phyloP scores from a whole-genome alignment of 1,140 invertebrate genomes.

The Cydia strobilella region DNA sequence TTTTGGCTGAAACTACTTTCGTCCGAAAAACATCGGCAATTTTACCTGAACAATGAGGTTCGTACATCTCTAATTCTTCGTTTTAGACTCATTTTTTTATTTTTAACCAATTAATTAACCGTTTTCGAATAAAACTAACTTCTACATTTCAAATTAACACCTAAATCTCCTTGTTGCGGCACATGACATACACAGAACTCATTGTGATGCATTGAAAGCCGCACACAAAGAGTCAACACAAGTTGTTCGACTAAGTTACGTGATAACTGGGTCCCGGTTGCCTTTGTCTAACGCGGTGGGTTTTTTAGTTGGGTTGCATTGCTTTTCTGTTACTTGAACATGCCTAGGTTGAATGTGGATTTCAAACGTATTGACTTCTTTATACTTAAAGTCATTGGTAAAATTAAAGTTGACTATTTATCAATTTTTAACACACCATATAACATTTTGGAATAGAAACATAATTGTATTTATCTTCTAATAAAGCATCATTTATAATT shows the following conservation, averaged over 20 bases:
- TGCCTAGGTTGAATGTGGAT: neutral
- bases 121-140: neutral
- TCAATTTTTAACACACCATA: no score
- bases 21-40: no score
- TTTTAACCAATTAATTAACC: neutral
- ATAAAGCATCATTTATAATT: no score
- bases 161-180: slow-evolving; percentile 18
- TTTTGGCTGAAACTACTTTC: no score
- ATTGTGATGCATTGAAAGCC: slow-evolving; percentile 18
- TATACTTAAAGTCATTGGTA: neutral
- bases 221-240: slow-evolving; percentile 20
- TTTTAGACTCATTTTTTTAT: no score
- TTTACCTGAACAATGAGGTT: no score
- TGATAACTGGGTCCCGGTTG: slow-evolving; percentile 11
- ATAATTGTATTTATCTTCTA: no score
- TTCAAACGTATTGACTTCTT: neutral
- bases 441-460: no score
- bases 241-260: slow-evolving; percentile 16
- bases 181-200: slow-evolving; percentile 9
- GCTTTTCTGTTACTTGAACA: slow-evolving; percentile 7
- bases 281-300: neutral
- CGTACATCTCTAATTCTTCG: no score
- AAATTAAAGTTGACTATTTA: no score
- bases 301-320: slow-evolving; percentile 14
- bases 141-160: slow-evolving; percentile 15